A percentile compares a stretch with the other conserved stretches of the same genome.
phyloP scores from a whole-genome alignment of 2,888 invertebrate species.

The Bembecia ichneumoniformis region DNA sequence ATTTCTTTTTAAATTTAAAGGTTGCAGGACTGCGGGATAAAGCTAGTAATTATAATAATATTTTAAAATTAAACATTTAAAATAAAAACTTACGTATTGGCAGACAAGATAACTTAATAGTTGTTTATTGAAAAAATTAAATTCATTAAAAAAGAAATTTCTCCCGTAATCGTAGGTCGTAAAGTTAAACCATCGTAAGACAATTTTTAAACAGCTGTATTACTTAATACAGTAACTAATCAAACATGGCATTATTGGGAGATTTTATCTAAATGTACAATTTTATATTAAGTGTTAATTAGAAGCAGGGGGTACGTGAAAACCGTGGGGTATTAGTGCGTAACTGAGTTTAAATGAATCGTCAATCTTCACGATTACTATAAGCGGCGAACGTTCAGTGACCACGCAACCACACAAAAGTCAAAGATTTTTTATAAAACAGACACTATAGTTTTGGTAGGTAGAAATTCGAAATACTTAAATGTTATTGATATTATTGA shows the following conservation, averaged over 20 bases:
- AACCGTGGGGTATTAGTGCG: slow-evolving; percentile 10
- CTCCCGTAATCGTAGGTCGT: too few species aligned
- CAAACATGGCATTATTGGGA: slow-evolving; percentile 24
- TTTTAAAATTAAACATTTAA: too few species aligned
- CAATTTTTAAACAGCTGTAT: slow-evolving; percentile 6
- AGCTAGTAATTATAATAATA: too few species aligned
- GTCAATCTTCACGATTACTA: slow-evolving; percentile 34
- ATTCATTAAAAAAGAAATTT: too few species aligned
- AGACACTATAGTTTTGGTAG: background rate
- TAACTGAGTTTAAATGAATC: slow-evolving; percentile 28
- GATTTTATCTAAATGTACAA: slow-evolving; percentile 19
- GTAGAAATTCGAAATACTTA: background rate
- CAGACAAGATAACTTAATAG: too few species aligned
- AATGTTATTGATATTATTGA: too few species aligned
- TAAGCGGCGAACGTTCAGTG: slow-evolving; percentile 26
- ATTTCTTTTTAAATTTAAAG: too few species aligned
- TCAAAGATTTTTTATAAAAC: background rate
- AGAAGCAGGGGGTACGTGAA: slow-evolving; percentile 26
- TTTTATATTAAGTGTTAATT: slow-evolving; percentile 37
- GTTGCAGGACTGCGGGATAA: too few species aligned
- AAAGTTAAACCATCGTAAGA: too few species aligned
- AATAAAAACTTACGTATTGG: too few species aligned
- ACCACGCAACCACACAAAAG: slow-evolving; percentile 21
- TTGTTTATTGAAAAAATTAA: too few species aligned
- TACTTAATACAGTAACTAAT: too few species aligned